Conservation (phyloP, 2,888 invertebrate genomes). For the Catocala fraxini region DNA sequence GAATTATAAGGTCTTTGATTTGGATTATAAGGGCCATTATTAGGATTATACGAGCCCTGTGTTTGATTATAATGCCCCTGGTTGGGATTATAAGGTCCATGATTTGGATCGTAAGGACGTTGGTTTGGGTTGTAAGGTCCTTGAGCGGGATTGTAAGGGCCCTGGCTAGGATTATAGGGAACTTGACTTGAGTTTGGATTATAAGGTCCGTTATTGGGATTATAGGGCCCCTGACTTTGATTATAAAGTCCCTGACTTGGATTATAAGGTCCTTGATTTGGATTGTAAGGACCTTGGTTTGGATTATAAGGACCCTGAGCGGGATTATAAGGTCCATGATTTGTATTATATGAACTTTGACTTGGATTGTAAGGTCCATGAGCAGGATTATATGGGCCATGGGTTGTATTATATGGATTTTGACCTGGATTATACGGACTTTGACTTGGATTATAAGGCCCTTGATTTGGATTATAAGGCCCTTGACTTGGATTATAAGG, state of each 20-base stretch:
- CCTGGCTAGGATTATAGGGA: constrained; percentile 16
- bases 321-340: background rate
- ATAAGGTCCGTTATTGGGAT: constrained; percentile 3
- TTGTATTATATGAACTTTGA: background rate
- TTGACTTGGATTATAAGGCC: constrained; percentile 18
- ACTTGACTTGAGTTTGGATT: constrained; percentile 11
- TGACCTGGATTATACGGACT: constrained; percentile 22
- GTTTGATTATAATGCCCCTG: background rate
- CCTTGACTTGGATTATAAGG: constrained; percentile 5
- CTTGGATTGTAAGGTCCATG: constrained; percentile 7
- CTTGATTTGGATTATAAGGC: constrained; percentile 13
- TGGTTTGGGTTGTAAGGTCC: constrained; percentile 23
- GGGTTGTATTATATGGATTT: constrained; percentile 6
- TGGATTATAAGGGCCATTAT: constrained; percentile 5
- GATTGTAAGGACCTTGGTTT: background rate
- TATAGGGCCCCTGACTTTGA: background rate
- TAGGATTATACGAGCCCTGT: constrained; percentile 2
- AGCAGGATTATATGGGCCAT: background rate
- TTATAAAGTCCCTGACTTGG: constrained; percentile 5
- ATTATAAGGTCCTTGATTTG: constrained; percentile 8
- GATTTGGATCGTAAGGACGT: background rate
- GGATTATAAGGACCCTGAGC: background rate
- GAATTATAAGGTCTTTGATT: constrained; percentile 3
- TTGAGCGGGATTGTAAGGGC: constrained; percentile 13
- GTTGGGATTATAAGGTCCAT: background rate